A percentile compares a stretch with the other conserved stretches of the same genome.
These are phyloP conservation scores for Thymelicus sylvestris DNA, from an alignment of 2,888 invertebrate species.

Conservation along the genomic window DNA sequence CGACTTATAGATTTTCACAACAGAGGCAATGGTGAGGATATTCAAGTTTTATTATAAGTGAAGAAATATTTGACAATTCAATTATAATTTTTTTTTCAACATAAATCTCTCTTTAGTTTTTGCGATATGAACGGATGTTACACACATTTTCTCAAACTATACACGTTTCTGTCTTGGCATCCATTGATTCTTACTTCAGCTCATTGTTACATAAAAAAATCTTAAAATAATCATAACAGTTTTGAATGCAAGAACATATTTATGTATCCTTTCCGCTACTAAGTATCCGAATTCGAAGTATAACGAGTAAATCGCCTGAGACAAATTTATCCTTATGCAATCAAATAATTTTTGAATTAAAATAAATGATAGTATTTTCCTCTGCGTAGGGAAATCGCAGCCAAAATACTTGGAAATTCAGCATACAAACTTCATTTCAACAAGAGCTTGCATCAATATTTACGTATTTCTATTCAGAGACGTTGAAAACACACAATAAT, in stretches of 20 bases:
- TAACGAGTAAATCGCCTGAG: not conserved
- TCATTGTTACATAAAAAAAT: constrained; percentile 16
- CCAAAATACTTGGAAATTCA: constrained; percentile 33
- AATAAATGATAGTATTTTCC: not conserved
- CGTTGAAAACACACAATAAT: constrained; percentile 54
- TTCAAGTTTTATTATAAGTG: not conserved
- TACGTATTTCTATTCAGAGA: constrained; percentile 49
- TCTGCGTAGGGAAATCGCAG: constrained; percentile 9
- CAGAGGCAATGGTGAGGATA: constrained; percentile 65
- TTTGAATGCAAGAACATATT: constrained; percentile 6
- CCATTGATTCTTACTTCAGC: constrained; percentile 2
- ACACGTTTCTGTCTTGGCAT: no score
- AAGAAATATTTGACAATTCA: not conserved
- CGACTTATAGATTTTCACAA: constrained; percentile 53
- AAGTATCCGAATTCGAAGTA: not conserved
- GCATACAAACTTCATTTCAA: constrained; percentile 41
- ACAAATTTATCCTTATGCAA: constrained; percentile 4
- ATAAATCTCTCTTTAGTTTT: not conserved
- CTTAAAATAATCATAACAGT: constrained; percentile 5
- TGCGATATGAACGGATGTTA: not conserved
- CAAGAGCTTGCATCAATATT: constrained; percentile 50
- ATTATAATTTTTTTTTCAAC: no score
- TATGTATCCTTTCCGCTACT: constrained; percentile 14
- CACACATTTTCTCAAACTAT: not conserved
- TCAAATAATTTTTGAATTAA: constrained; percentile 5